Conservation (phyloP, 2,888 invertebrate genomes). For the Seira musarum region DNA sequence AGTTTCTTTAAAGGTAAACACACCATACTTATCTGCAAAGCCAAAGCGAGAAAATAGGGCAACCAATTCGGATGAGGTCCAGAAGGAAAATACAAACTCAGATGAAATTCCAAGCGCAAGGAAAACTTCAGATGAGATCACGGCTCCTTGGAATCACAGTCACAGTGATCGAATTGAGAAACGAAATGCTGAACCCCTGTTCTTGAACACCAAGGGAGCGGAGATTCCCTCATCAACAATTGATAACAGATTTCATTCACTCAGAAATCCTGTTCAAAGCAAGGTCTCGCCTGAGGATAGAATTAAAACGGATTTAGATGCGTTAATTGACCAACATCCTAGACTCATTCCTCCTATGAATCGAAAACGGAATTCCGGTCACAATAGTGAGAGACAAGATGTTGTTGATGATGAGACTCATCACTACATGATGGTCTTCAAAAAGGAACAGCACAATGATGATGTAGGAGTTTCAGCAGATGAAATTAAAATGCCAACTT, state of each 20-base stretch:
- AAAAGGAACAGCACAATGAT: not conserved
- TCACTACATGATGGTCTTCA: not conserved
- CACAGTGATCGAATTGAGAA: constrained; percentile 11
- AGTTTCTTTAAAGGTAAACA: too few species aligned
- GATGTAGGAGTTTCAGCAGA: not conserved
- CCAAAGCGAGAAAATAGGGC: too few species aligned
- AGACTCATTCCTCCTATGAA: constrained; percentile 34
- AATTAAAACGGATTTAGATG: constrained; percentile 17
- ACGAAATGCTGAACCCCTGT: not conserved
- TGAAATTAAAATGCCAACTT: not conserved
- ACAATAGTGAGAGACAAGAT: constrained; percentile 16
- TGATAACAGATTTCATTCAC: not conserved
- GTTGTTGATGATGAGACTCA: not conserved
- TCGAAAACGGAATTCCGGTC: constrained; percentile 32
- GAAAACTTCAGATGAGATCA: too few species aligned
- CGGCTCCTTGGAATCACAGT: too few species aligned
- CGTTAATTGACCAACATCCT: constrained; percentile 30
- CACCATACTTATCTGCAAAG: too few species aligned
- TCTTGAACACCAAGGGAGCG: not conserved
- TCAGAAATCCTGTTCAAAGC: not conserved
- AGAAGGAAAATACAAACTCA: not conserved
- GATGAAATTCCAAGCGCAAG: constrained; percentile 5
- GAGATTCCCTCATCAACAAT: constrained; percentile 3
- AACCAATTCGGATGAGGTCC: too few species aligned
- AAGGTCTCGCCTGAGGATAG: not conserved